These are phyloP conservation scores for Mus caroli DNA, from an alignment of 2,797 vertebrate species.

Conservation along the genomic window DNA sequence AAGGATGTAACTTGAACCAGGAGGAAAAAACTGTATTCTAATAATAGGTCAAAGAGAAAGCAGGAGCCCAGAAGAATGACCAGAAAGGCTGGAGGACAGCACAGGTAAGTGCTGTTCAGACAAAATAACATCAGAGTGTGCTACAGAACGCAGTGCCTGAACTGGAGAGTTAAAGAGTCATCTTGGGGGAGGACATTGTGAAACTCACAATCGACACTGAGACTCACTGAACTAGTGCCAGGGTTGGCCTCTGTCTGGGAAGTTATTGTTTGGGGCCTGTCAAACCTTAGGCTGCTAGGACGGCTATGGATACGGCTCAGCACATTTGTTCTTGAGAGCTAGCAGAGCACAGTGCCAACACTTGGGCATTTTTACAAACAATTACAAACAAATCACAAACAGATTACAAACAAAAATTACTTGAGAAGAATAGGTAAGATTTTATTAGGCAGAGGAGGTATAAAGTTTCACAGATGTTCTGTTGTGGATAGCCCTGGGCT, in stretches of 20 bases:
- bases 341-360: not conserved
- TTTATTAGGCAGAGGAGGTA: not conserved
- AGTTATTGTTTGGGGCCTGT: not conserved
- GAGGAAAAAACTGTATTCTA: not conserved
- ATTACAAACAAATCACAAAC: not conserved
- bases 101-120: not conserved
- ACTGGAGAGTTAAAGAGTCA: not conserved
- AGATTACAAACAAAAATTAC: not conserved
- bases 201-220: not conserved
- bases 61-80: not conserved
- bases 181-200: not conserved
- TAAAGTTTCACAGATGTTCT: not conserved
- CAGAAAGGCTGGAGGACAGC: not conserved
- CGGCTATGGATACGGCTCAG: rapidly evolving
- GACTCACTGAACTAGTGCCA: not conserved
- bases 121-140: not conserved
- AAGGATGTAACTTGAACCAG: not conserved
- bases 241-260: not conserved
- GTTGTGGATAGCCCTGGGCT: too few relatives aligned
- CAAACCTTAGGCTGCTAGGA: not conserved
- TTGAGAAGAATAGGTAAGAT: not conserved
- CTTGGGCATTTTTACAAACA: not conserved
- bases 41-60: not conserved
- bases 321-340: not conserved
- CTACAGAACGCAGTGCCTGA: not conserved